Percentiles rank a stretch among this genome's conserved stretches.
Conservation (phyloP, 2,113 vertebrate species). For the Actenoides lindsayi region DNA sequence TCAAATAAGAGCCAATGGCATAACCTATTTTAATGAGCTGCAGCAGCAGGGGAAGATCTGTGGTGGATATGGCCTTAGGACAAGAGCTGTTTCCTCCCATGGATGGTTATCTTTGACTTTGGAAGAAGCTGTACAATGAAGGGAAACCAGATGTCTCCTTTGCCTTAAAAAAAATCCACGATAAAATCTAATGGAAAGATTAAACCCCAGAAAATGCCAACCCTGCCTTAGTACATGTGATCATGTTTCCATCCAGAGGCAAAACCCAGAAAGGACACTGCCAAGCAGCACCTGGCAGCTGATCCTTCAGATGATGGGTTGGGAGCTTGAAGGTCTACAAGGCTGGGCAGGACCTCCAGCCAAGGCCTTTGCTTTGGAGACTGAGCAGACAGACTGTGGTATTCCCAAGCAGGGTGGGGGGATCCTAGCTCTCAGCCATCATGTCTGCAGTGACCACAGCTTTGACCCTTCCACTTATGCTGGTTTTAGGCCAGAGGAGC, state of each 20-base stretch:
- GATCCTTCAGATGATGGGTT: background rate
- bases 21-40: background rate
- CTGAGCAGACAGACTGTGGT: background rate
- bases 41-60: background rate
- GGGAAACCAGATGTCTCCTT: conserved; percentile 32
- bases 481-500: background rate
- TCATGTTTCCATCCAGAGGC: background rate
- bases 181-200: background rate
- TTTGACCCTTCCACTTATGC: background rate
- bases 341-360: background rate
- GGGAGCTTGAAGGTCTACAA: background rate
- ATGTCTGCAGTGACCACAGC: background rate
- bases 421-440: background rate
- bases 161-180: conserved; percentile 29
- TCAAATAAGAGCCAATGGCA: background rate
- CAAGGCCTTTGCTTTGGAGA: background rate
- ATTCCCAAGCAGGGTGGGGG: background rate
- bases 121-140: background rate
- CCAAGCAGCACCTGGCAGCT: background rate
- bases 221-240: conserved; percentile 40
- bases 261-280: background rate
- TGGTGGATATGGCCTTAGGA: background rate
- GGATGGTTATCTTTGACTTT: background rate
- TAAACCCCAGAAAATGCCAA: background rate
- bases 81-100: background rate